Evolutionary conservation across 2,797 vertebrate genomes (phyloP), one percentile per base, ranked within the genome.

Genomic region (Cygnus olor): DNA sequence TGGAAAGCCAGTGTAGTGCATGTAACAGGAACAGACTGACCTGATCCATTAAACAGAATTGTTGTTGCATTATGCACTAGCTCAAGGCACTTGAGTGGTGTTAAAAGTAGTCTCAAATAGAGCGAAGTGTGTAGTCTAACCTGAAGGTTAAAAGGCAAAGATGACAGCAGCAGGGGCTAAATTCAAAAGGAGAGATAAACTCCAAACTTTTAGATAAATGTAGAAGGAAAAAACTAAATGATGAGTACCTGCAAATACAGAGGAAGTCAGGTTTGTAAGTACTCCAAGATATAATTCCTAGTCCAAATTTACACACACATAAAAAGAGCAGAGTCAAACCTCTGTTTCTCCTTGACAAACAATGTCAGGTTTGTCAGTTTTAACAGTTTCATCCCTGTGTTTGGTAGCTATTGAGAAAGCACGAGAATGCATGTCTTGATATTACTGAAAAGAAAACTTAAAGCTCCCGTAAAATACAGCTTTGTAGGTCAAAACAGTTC

Each of bases 61-160:
- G 86, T 80, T 95, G 49, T 83, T 97, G 93, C 90, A 95, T 96
- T 97, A 96, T 96, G 96, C 81, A 96, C 79, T 89, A 94, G 72
- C 83, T 89, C 58, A 82, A 87, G 72, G 69, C 85, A 51, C 68
- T 85, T 74, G 76, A 92, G 79, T 72, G 72, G 19, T 69, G 90
- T 91, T 89, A 58, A 93, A 87, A 90, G 91, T 89, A 71, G 68
- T 93, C 60, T 82, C 3, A 1, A 54, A 6, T 11, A 38, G 64
- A 87, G 18, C 54, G 42, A 81, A 74, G 40, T 32, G 24, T 57
- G 57, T 44, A 58, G 80, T 72, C 4, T 10, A 76, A 93, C 68
- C 69, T 81, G 68, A 51, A 92, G 79, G 79, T 91, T 94, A 90
- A 92, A 94, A 96, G 90, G 69, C 63, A 93, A 38, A 85, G 10